phyloP scores from a whole-genome alignment of 2,113 vertebrate genomes.

The Patagioenas fasciata region DNA sequence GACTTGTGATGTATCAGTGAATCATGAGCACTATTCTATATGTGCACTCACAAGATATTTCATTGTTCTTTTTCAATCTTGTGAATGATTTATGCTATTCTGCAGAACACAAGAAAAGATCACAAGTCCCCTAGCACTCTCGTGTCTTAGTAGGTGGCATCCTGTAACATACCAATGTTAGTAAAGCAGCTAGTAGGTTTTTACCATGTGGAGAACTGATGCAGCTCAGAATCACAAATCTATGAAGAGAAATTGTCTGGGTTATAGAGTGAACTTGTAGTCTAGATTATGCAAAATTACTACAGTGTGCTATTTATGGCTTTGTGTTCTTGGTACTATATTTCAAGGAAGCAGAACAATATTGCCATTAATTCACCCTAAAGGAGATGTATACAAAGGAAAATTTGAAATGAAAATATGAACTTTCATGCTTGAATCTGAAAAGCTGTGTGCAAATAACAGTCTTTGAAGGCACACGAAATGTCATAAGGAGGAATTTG shows the following conservation, averaged over 20 bases:
- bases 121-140: not conserved
- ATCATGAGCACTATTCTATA: not conserved
- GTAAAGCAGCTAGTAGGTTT: not conserved
- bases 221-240: not conserved
- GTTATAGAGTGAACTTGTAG: not conserved
- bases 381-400: not conserved
- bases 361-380: not conserved
- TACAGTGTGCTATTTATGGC: not conserved
- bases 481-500: not conserved
- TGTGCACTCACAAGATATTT: not conserved
- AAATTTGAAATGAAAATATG: slow-evolving; percentile 16
- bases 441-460: not conserved
- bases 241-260: not conserved
- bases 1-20: not conserved
- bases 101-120: not conserved
- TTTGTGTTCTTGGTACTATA: not conserved
- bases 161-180: not conserved
- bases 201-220: not conserved
- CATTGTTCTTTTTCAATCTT: not conserved
- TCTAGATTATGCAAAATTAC: not conserved
- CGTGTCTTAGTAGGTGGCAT: not conserved
- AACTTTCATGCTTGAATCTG: not conserved
- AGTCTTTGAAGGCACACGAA: not conserved
- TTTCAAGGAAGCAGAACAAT: not conserved
- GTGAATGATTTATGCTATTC: not conserved